Evolutionary conservation across 2,888 invertebrate genomes (phyloP).

Genomic region (Pristionchus exspectatus): DNA sequence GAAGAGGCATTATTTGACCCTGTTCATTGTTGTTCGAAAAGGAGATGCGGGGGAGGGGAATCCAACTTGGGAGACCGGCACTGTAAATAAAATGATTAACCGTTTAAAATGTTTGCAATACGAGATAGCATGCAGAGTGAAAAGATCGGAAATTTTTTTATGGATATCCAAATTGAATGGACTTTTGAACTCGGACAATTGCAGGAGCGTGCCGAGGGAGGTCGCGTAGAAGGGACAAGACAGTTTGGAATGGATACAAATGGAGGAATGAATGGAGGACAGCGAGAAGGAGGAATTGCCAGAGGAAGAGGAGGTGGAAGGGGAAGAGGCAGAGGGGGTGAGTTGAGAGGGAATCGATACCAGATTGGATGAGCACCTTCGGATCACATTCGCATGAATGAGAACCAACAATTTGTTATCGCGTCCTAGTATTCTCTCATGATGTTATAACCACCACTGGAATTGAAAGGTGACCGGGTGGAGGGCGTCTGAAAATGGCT

Average conservation of each 20-base stretch:
- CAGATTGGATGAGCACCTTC: not conserved
- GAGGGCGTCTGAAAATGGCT: no score
- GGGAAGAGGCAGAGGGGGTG: conserved; percentile 42
- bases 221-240: not conserved
- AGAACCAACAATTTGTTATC: no score
- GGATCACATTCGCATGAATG: no score
- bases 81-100: no score
- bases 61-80: not conserved
- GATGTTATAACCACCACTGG: no score
- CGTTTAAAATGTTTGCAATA: no score
- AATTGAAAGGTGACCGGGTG: no score
- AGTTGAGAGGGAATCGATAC: not conserved
- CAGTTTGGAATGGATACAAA: not conserved
- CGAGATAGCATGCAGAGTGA: no score
- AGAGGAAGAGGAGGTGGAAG: conserved; percentile 43
- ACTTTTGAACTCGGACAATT: not conserved
- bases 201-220: conserved; percentile 51
- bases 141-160: no score
- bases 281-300: not conserved
- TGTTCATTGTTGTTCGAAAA: no score
- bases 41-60: not conserved
- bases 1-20: no score
- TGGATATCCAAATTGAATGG: not conserved
- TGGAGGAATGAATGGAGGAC: conserved; percentile 33
- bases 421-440: no score